Percentiles rank a stretch among this genome's conserved stretches.
phyloP scores from a whole-genome alignment of 1,140 invertebrate species.

The Dryas iulia region DNA sequence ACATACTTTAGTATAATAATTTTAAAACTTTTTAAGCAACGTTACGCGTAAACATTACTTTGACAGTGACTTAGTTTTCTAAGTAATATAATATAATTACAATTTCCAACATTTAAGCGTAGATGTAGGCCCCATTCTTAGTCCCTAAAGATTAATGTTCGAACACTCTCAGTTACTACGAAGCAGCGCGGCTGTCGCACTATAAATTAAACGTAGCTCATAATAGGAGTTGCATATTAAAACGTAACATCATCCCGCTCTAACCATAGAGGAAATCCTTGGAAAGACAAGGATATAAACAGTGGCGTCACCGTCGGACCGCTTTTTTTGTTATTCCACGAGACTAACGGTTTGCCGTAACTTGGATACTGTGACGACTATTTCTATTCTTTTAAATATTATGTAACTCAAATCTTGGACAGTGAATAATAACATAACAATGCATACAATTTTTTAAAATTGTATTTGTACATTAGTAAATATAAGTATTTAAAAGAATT shows the following conservation, averaged over 20 bases:
- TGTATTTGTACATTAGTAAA: conserved; percentile 13
- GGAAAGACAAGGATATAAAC: conserved; percentile 57
- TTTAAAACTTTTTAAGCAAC: neutral
- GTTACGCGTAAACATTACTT: too few species aligned
- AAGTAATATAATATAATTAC: neutral
- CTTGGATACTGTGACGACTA: conserved; percentile 58
- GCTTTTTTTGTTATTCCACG: conserved; percentile 70
- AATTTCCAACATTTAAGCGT: neutral
- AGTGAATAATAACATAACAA: neutral
- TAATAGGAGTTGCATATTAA: conserved; percentile 66
- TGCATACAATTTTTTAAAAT: neutral
- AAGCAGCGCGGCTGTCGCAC: conserved; percentile 67
- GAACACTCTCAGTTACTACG: conserved; percentile 54
- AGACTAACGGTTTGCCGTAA: conserved; percentile 68
- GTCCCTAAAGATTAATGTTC: conserved; percentile 67
- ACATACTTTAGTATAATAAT: neutral
- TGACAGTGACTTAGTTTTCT: neutral
- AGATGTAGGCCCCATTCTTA: conserved; percentile 50
- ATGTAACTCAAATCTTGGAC: neutral
- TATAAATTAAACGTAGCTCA: conserved; percentile 75
- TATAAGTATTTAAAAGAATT: conserved; percentile 59
- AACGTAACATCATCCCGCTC: conserved; percentile 57
- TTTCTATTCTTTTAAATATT: conserved; percentile 20
- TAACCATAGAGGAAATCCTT: conserved; percentile 34
- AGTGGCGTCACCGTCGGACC: conserved; percentile 58